Evolutionary conservation across 2,113 vertebrate species (phyloP), one percentile per base, ranked within the genome.

Genomic region (Dicaeum eximium): DNA sequence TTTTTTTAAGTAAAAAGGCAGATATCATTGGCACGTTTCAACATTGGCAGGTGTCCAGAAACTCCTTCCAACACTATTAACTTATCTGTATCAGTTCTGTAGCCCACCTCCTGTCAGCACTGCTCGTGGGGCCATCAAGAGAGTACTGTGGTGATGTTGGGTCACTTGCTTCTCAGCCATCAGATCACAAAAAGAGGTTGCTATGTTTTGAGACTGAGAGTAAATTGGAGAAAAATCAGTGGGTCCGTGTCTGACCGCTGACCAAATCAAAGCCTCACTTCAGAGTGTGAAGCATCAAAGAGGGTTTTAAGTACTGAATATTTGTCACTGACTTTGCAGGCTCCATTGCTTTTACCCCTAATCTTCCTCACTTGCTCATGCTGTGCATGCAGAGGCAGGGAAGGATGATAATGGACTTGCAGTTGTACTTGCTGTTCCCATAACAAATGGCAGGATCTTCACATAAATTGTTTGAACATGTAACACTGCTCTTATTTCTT

Each of bases 401-500:
- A 94, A 86, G 66, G 69, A 92, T 90, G 82, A 92, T 93, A 95
- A 94, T 80, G 88, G 93, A 88, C 95, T 82, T 89, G 81, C 60
- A 62, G 94, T 83, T 93, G 90, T 80, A 88, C 81, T 96, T 92
- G 86, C 77, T 78, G 90, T 95, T 93, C 93, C 79, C 60, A 38
- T 92, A 95, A 94, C 70, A 94, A 96, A 95, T 10, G 57, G 45
- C 89, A 79, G 65, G 70, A 74, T 93, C 73, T 79, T 87, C 56
- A 92, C 74, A 75, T 88, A 96, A 94, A 93, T 92, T 92, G 92
- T 81, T 92, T 83, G 83, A 90, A 85, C 67, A 75, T 66, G 66
- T 81, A 86, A 80, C 75, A 77, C 53, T 61, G 87, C 74, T 94
- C 70, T 94, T 97, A 92, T 88, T 97, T 95, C 86, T 83, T 86